Evolutionary conservation across 2,888 invertebrate species (phyloP), one percentile per base, ranked within the genome.

Genomic region (Orchesella flavescens): DNA sequence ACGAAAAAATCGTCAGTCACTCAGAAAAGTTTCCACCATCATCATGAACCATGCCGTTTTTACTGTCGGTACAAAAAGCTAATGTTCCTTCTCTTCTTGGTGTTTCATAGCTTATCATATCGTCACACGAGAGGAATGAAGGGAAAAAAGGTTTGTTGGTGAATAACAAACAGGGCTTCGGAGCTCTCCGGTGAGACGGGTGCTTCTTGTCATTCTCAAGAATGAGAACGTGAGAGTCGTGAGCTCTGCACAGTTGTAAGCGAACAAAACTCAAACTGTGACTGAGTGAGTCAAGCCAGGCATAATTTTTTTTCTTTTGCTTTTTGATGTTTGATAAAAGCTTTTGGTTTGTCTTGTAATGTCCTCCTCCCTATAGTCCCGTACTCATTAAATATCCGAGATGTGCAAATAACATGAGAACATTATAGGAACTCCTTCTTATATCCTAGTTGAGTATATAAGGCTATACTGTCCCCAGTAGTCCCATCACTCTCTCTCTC

Each of bases 101-200:
- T n/a, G 19, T 69, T 69, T 69, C 61, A 34, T 34, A 15, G 78
- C 71, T 80, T 73, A 80, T 79, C 79, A 61, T 34, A 21, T 55
- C 43, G 43, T 79, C 34, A 34, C 34, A n/a, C n/a, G n/a, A n/a
- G n/a, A n/a, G n/a, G n/a, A n/a, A n/a, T n/a, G n/a, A n/a, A n/a
- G 23, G 55, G 34, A 44, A 72, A 46, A 17, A 65, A 66, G 24
- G 69, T 61, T 71, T 78, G 61, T 13, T 17, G 46, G 19, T 66
- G 57, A 46, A 59, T 43, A 19, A 49, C 15, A 68, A 44, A 17
- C 7, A 57, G 79, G 66, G 65, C 17, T 82, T 82, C 82, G 75
- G 82, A 82, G 75, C 65, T 59, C 34, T 69, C 71, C 82, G 74
- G 82, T 76, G 65, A 34, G 73, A 63, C 46, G 72, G 57, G 72